These are phyloP conservation scores for Pasiphila rectangulata DNA, from an alignment of 2,888 invertebrate genomes.

Conservation along the genomic window DNA sequence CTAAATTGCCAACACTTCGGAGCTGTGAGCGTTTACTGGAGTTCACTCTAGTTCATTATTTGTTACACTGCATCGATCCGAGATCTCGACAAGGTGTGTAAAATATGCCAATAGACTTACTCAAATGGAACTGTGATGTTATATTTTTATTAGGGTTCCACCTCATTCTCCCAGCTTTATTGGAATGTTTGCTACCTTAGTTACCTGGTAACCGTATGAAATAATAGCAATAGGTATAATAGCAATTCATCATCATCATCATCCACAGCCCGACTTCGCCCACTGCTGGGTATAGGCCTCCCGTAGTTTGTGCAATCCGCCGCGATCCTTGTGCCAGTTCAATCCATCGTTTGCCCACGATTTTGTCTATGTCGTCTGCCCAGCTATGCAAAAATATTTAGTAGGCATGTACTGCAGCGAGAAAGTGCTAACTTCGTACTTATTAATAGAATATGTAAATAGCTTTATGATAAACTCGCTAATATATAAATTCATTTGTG, in stretches of 20 bases:
- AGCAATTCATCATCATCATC: no score
- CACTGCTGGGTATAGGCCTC: no score
- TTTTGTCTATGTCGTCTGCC: no score
- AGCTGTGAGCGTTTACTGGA: conserved; percentile 59
- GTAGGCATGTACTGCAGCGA: no score
- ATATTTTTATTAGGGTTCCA: conserved; percentile 29
- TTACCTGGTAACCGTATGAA: not conserved
- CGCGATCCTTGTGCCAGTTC: no score
- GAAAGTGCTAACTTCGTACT: no score
- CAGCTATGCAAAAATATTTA: no score
- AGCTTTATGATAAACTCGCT: not conserved
- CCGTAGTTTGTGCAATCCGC: no score
- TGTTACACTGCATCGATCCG: conserved; percentile 61
- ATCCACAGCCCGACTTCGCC: no score
- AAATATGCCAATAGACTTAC: conserved; percentile 32
- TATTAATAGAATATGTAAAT: no score
- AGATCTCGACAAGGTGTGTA: conserved; percentile 41
- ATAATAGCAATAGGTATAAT: no score
- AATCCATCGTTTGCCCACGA: no score
- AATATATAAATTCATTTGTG: conserved; percentile 44
- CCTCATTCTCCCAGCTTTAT: conserved; percentile 13
- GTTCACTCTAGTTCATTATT: conserved; percentile 69
- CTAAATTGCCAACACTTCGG: conserved; percentile 70
- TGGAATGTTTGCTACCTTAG: not conserved
- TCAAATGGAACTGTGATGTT: conserved; percentile 29